Evolutionary conservation across 1,140 invertebrate species (phyloP).

Genomic region (Drosophila watanabei): DNA sequence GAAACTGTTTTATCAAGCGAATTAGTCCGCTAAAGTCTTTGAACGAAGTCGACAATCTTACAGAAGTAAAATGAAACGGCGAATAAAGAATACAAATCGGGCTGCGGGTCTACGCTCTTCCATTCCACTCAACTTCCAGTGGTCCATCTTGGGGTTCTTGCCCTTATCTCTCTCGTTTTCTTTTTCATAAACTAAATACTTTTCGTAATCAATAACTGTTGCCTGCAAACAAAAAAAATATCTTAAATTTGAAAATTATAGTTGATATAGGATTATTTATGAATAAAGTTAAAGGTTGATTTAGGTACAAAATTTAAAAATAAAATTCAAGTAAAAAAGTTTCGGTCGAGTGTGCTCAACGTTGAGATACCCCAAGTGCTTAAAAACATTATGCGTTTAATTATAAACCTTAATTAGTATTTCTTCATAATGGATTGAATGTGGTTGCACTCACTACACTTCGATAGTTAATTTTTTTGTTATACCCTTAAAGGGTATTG

Average conservation of each 20-base stretch:
- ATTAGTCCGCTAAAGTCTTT: not conserved
- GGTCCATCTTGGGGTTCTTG: not conserved
- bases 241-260: not conserved
- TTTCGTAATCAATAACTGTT: not conserved
- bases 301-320: not conserved
- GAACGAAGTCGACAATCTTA: not conserved
- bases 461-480: no score
- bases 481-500: no score
- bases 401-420: no score
- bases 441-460: no score
- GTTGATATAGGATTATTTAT: not conserved
- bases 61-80: not conserved
- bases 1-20: not conserved
- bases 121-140: not conserved
- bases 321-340: not conserved
- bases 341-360: no score
- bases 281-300: not conserved
- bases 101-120: not conserved
- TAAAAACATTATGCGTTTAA: no score
- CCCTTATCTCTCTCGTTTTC: not conserved
- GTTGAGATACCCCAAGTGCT: no score
- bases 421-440: no score
- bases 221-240: not conserved
- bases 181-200: not conserved
- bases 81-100: not conserved